phyloP scores from a whole-genome alignment of 2,888 invertebrate genomes.

The Desoria tigrina region DNA sequence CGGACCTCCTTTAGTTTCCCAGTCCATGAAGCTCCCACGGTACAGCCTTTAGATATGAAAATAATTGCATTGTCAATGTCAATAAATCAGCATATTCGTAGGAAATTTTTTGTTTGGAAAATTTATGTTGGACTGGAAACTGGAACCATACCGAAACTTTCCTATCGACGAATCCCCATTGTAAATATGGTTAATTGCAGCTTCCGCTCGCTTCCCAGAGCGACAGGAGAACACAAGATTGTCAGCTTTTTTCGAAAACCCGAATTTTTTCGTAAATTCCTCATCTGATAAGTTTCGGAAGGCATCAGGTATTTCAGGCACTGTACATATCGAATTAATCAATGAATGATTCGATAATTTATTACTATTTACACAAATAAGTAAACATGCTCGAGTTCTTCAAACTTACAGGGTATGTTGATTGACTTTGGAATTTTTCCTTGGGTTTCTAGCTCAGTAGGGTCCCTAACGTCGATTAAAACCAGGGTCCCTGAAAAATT shows the following conservation, averaged over 20 bases:
- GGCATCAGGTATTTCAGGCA: slow-evolving; percentile 51
- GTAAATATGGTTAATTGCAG: slow-evolving; percentile 37
- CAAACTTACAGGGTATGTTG: slow-evolving; percentile 50
- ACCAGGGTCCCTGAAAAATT: slow-evolving; percentile 34
- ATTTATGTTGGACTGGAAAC: neutral
- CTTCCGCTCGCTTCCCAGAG: slow-evolving; percentile 51
- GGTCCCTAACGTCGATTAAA: slow-evolving; percentile 53
- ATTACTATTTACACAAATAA: too few species aligned
- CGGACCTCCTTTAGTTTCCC: slow-evolving; percentile 51
- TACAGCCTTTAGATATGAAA: slow-evolving; percentile 52
- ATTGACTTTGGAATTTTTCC: slow-evolving; percentile 51
- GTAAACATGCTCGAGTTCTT: too few species aligned
- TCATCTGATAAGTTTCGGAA: slow-evolving; percentile 43
- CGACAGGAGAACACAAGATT: slow-evolving; percentile 53
- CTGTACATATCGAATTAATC: slow-evolving; percentile 24
- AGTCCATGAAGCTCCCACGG: slow-evolving; percentile 52
- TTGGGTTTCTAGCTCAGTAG: slow-evolving; percentile 48
- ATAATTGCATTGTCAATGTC: slow-evolving; percentile 1
- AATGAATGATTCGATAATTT: too few species aligned
- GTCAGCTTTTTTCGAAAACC: slow-evolving; percentile 50
- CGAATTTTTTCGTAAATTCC: slow-evolving; percentile 51
- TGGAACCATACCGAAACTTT: slow-evolving; percentile 9
- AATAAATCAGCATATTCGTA: neutral
- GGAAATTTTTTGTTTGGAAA: neutral
- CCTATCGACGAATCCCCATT: neutral